These are phyloP conservation scores for Bombus sibiricus DNA, from an alignment of 1,140 invertebrate genomes.

Conservation along the genomic window DNA sequence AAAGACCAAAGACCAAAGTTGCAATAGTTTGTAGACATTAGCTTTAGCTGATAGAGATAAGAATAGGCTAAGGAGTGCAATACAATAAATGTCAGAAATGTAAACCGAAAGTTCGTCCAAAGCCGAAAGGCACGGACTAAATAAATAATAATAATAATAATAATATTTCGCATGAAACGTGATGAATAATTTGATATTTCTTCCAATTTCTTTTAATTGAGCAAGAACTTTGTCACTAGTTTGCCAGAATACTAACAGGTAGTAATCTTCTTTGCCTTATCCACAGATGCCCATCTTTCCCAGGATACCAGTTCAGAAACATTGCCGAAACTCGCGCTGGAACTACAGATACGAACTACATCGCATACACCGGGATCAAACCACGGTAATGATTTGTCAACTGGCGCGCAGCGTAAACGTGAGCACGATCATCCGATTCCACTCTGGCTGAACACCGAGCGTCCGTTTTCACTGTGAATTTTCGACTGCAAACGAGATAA, in stretches of 20 bases:
- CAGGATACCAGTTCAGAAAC: no score
- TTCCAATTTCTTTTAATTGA: background rate
- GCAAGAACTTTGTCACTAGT: background rate
- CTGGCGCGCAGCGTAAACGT: slow-evolving; percentile 11
- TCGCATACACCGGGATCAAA: background rate
- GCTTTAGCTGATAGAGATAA: no score
- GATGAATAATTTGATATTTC: background rate
- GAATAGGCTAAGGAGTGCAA: no score
- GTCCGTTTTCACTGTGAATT: slow-evolving; percentile 21
- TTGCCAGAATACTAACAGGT: background rate
- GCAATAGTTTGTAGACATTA: no score
- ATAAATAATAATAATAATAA: no score
- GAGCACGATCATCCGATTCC: slow-evolving; percentile 12
- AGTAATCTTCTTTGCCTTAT: background rate
- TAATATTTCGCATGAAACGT: no score
- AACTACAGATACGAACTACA: background rate
- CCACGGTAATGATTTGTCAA: slow-evolving; percentile 43
- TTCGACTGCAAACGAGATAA: slow-evolving; percentile 16
- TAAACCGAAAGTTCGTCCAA: no score
- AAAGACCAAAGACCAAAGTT: no score
- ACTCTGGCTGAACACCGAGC: background rate
- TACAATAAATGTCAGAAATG: no score
- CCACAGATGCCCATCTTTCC: no score
- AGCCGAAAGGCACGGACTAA: no score
- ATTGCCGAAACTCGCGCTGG: background rate